Conservation (phyloP, 2,113 vertebrate genomes). For the Ammodytes marinus region DNA sequence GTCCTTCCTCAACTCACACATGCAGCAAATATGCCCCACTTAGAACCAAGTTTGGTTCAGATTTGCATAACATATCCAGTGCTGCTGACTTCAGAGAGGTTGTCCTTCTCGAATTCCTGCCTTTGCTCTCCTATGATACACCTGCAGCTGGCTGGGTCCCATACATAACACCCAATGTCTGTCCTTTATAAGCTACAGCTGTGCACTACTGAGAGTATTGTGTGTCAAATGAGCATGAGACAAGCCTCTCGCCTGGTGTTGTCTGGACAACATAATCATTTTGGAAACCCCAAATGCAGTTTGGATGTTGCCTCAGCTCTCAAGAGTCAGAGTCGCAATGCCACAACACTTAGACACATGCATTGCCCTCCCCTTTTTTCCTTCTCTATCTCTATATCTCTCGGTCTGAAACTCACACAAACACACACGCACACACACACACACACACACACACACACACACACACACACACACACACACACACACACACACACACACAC, state of each 20-base stretch:
- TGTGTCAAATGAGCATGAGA: conserved; percentile 78
- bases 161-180: conserved; percentile 81
- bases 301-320: conserved; percentile 47
- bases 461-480: background rate
- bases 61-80: conserved; percentile 59
- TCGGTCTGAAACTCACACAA: conserved; percentile 7
- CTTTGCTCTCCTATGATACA: conserved; percentile 53
- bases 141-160: conserved; percentile 80
- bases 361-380: conserved; percentile 10
- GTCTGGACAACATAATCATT: conserved; percentile 61
- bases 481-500: conserved; percentile 32
- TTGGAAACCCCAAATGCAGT: conserved; percentile 44
- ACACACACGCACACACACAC: conserved; percentile 30
- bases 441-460: conserved; percentile 23
- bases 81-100: conserved; percentile 56
- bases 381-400: conserved; percentile 41
- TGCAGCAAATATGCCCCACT: conserved; percentile 16
- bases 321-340: conserved; percentile 29
- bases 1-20: background rate
- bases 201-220: conserved; percentile 73
- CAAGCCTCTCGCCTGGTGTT: conserved; percentile 37
- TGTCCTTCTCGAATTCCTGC: conserved; percentile 66
- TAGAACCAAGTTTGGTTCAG: conserved; percentile 29
- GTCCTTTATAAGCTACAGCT: conserved; percentile 79
- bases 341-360: conserved; percentile 53